Conservation (phyloP, 1,140 invertebrate species). For the Eriosoma lanigerum region DNA sequence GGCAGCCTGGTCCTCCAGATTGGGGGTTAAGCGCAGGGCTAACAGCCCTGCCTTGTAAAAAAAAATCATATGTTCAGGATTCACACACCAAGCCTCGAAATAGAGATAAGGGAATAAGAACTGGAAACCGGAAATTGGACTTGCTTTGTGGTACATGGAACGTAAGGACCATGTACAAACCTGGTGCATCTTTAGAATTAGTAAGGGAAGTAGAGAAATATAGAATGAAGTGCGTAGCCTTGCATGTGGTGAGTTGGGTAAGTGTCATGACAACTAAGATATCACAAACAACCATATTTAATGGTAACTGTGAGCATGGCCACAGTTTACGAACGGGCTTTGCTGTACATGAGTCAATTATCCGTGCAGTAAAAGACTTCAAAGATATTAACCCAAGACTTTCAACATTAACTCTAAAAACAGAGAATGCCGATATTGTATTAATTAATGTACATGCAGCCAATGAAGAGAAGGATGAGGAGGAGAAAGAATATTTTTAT, state of each 20-base stretch:
- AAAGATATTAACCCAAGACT: slow-evolving; percentile 45
- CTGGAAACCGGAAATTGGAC: too few species aligned
- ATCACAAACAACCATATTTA: slow-evolving; percentile 17
- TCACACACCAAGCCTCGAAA: too few species aligned
- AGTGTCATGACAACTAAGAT: not conserved
- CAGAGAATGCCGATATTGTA: slow-evolving; percentile 44
- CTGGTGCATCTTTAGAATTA: too few species aligned
- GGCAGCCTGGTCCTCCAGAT: too few species aligned
- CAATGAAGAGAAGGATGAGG: slow-evolving; percentile 52
- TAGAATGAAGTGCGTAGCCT: not conserved
- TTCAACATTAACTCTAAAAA: slow-evolving; percentile 42
- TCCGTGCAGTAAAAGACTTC: not conserved
- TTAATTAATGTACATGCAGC: slow-evolving; percentile 51
- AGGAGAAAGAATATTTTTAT: slow-evolving; percentile 27
- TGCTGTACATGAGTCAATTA: slow-evolving; percentile 37
- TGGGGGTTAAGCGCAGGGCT: too few species aligned
- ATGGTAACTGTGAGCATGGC: slow-evolving; percentile 15
- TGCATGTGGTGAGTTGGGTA: slow-evolving; percentile 8
- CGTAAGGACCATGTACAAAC: too few species aligned
- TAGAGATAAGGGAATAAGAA: too few species aligned
- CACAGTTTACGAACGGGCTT: slow-evolving; percentile 41
- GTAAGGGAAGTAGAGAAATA: slow-evolving; percentile 5
- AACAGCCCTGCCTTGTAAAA: too few species aligned
- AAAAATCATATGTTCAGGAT: too few species aligned
- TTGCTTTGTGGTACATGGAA: too few species aligned